Conservation (phyloP, 2,888 invertebrate species). For the Pardosa pseudoannulata region DNA sequence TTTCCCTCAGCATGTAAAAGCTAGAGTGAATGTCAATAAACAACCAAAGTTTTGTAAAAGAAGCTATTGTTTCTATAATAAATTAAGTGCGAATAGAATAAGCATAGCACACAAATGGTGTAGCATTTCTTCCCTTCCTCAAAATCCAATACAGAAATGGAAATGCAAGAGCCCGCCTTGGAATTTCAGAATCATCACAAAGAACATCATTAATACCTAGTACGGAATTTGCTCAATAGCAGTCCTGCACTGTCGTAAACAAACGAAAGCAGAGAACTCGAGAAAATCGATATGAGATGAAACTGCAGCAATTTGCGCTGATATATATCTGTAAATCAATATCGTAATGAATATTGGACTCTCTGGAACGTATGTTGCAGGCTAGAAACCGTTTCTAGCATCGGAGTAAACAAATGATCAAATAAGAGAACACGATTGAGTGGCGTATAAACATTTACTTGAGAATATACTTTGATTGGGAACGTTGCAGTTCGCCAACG, state of each 20-base stretch:
- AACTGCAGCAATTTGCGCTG: constrained; percentile 48
- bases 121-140: too few relatives aligned
- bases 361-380: background rate
- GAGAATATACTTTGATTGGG: background rate
- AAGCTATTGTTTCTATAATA: too few relatives aligned
- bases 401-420: constrained; percentile 11
- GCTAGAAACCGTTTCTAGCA: background rate
- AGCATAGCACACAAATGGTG: too few relatives aligned
- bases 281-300: constrained; percentile 49
- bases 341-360: constrained; percentile 55
- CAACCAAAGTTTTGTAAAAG: too few relatives aligned
- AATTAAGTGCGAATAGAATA: too few relatives aligned
- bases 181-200: background rate
- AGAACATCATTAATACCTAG: constrained; percentile 11
- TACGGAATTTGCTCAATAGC: background rate
- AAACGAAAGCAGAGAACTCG: background rate
- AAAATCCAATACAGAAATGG: too few relatives aligned
- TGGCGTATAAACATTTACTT: background rate
- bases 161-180: background rate
- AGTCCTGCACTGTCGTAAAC: constrained; percentile 2
- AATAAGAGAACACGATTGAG: background rate
- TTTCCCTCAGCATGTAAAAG: too few relatives aligned
- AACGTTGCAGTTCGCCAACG: background rate
- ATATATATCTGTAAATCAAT: constrained; percentile 59
- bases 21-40: too few relatives aligned